Percentiles rank a stretch among this genome's conserved stretches.
Evolutionary conservation across 1,140 invertebrate genomes (phyloP).

Genomic region (Aporrectodea caliginosa): DNA sequence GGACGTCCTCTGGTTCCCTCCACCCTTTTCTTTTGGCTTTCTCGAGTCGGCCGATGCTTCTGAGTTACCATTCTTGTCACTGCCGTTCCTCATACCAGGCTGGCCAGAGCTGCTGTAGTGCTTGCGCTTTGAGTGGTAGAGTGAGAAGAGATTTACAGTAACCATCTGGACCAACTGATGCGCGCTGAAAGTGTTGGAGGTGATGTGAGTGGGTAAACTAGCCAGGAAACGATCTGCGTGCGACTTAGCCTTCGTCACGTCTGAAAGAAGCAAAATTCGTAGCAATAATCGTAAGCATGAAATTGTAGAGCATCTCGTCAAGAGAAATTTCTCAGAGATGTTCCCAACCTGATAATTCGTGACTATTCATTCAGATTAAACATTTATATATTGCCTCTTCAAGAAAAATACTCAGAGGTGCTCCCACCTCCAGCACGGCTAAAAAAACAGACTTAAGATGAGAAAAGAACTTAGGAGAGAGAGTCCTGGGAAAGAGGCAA

Average conservation of each 20-base stretch:
- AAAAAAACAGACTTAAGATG: too few species aligned
- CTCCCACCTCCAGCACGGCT: too few species aligned
- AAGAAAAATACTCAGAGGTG: too few species aligned
- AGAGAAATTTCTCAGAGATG: too few species aligned
- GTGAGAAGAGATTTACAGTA: slow-evolving; percentile 70
- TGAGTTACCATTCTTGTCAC: slow-evolving; percentile 22
- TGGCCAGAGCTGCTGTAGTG: slow-evolving; percentile 29
- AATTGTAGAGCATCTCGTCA: too few species aligned
- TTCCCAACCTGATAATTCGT: too few species aligned
- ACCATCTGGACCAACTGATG: slow-evolving; percentile 72
- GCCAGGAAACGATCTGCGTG: slow-evolving; percentile 63
- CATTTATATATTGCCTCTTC: too few species aligned
- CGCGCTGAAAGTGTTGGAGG: slow-evolving; percentile 70
- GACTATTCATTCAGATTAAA: too few species aligned
- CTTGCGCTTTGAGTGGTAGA: slow-evolving; percentile 61
- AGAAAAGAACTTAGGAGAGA: too few species aligned
- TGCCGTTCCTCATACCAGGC: slow-evolving; percentile 10
- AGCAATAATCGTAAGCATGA: too few species aligned
- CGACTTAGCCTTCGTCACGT: slow-evolving; percentile 60
- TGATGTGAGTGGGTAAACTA: slow-evolving; percentile 69
- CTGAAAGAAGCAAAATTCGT: too few species aligned
- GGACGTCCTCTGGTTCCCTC: slow-evolving; percentile 39
- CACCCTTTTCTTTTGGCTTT: slow-evolving; percentile 38
- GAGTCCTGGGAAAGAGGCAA: too few species aligned
- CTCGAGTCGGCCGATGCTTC: slow-evolving; percentile 26